These are phyloP conservation scores for Ganaspis brasiliensis DNA, from an alignment of 2,888 invertebrate genomes.

Conservation along the genomic window DNA sequence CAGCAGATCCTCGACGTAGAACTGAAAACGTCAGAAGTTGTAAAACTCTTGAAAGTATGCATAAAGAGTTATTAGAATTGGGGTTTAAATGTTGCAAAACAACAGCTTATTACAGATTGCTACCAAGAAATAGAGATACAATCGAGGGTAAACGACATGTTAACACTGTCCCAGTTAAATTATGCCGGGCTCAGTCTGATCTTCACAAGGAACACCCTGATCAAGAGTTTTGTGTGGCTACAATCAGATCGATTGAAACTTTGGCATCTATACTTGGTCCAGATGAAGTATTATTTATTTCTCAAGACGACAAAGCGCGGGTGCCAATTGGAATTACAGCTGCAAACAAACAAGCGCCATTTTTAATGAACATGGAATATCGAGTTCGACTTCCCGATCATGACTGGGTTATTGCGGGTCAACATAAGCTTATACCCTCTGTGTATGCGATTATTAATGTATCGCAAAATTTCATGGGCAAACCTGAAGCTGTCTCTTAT, in stretches of 20 bases:
- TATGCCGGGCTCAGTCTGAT: slow-evolving; percentile 40
- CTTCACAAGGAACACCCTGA: slow-evolving; percentile 36
- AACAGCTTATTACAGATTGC: not conserved
- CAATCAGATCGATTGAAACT: slow-evolving; percentile 26
- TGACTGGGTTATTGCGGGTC: slow-evolving; percentile 69
- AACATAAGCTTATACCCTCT: slow-evolving; percentile 73
- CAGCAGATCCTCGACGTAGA: slow-evolving; percentile 63
- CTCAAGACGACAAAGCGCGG: slow-evolving; percentile 63
- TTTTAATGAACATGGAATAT: slow-evolving; percentile 71
- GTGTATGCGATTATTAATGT: slow-evolving; percentile 58
- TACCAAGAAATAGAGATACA: not conserved
- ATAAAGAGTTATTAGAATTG: slow-evolving; percentile 46
- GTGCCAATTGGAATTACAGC: slow-evolving; percentile 76
- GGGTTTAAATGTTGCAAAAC: not conserved
- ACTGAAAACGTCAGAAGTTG: slow-evolving; percentile 57
- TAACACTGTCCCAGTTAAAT: slow-evolving; percentile 65
- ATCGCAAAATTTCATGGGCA: slow-evolving; percentile 63
- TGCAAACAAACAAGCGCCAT: slow-evolving; percentile 75
- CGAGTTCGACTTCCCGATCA: slow-evolving; percentile 69
- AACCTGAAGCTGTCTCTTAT: slow-evolving; percentile 72
- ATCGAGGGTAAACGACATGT: slow-evolving; percentile 53
- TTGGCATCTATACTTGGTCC: not conserved
- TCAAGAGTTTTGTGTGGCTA: slow-evolving; percentile 35
- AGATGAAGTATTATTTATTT: slow-evolving; percentile 11
- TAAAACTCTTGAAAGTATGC: slow-evolving; percentile 51